A percentile compares a stretch with the other conserved stretches of the same genome.
phyloP scores from a whole-genome alignment of 1,140 invertebrate genomes.

The Himalopsyche phryganea region DNA sequence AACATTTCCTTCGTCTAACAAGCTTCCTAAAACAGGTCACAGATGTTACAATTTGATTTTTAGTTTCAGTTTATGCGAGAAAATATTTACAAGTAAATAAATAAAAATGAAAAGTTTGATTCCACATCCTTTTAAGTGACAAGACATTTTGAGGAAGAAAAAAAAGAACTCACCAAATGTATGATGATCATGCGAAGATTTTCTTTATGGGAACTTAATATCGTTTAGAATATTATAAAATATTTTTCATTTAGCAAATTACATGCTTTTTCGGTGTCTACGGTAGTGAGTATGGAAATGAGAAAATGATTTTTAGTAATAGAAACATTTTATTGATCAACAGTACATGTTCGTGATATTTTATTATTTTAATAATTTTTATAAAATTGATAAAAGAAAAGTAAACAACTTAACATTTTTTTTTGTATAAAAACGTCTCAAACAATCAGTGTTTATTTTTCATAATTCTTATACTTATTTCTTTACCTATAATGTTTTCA shows the following conservation, averaged over 20 bases:
- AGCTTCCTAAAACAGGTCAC: conserved; percentile 64
- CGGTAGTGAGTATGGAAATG: conserved; percentile 10
- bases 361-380: too few relatives aligned
- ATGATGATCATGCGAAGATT: conserved; percentile 24
- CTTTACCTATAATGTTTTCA: too few relatives aligned
- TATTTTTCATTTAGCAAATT: conserved; percentile 2
- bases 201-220: neutral
- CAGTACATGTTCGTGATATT: conserved; percentile 4
- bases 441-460: too few relatives aligned
- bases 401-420: too few relatives aligned
- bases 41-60: neutral
- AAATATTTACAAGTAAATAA: neutral
- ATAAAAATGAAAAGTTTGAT: conserved; percentile 43
- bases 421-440: too few relatives aligned
- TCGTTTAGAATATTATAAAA: neutral
- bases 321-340: conserved; percentile 25
- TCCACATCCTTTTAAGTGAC: conserved; percentile 48
- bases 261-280: conserved; percentile 14
- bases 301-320: conserved; percentile 18
- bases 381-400: too few relatives aligned
- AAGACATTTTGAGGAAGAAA: neutral
- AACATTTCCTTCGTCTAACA: conserved; percentile 79
- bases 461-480: too few relatives aligned
- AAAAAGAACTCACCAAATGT: conserved; percentile 25
- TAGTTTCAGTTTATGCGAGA: neutral